Evolutionary conservation across 2,113 vertebrate species (phyloP), one percentile per base, ranked within the genome.

Genomic region (Pseudorasbora parva): DNA sequence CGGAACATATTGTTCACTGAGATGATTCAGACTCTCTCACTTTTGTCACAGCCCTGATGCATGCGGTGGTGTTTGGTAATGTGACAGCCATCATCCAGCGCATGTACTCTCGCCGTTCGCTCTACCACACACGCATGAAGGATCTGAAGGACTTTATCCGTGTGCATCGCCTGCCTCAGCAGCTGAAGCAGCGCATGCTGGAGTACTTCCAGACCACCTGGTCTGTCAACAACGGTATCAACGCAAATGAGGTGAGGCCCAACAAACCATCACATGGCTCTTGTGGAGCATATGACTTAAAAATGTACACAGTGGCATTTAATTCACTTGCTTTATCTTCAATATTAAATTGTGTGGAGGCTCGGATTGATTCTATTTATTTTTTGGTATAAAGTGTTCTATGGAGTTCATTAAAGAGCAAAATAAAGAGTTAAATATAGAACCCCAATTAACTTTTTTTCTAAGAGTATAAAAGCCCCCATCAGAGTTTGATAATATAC

Each of bases 21-120:
- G 30, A 56, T 81, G 62, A 69, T 41, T 81, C 64, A 69, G 47
- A 27, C 41, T 8, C 74, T 43, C 6, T 72, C 1, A 9, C 12
- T 68, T 43, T 51, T 30, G 87, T 19, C 82, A 9, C 91, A 99
- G 97, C 98, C 0, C 91, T 99, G 91, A 99, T 99, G 98, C 98
- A 99, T 1, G 97, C 98, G 0, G 97, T 99, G 47, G 97, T 99
- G 82, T 99, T 99, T 0, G 98, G 98, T 33, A 99, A 99, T 0
- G 97, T 98, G 84, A 99, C 97, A 0, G 98, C 98, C 92, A 98
- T 99, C 91, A 99, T 99, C 92, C 98, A 99, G 94, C 97, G 97
- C 89, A 98, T 99, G 98, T 98, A 99, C 89, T 97, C 96, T 0
- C 96, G 98, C 1, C 97, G 97, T 45, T 99, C 97, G 0, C 96